Percentiles rank a stretch among this genome's conserved stretches.
Evolutionary conservation across 2,113 vertebrate genomes (phyloP).

Genomic region (Mesembrinibis cayennensis): DNA sequence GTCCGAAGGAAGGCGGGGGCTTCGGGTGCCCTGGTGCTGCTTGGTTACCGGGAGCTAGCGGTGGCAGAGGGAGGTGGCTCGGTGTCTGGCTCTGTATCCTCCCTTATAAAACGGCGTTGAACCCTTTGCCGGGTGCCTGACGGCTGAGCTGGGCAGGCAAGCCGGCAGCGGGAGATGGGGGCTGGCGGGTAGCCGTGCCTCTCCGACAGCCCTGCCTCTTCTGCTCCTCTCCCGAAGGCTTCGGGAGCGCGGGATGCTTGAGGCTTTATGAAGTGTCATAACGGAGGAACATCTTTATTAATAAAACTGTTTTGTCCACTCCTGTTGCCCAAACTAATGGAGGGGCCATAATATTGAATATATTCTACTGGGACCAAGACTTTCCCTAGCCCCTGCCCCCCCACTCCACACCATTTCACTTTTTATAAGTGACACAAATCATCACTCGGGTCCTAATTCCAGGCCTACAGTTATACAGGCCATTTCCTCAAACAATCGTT

Average conservation of each 20-base stretch:
- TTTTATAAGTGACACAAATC: not conserved
- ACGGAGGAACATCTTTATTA: not conserved
- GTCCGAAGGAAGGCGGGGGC: not conserved
- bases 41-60: rapidly evolving
- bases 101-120: not conserved
- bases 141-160: not conserved
- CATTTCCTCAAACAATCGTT: slow-evolving; percentile 41
- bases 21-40: not conserved
- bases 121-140: rapidly evolving
- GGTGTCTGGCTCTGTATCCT: rapidly evolving
- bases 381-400: not conserved
- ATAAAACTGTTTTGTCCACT: not conserved
- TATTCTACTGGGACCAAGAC: not conserved
- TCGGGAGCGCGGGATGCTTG: not conserved
- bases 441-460: not conserved
- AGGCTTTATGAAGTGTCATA: not conserved
- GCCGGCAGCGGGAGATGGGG: not conserved
- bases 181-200: not conserved
- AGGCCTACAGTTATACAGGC: not conserved
- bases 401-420: not conserved
- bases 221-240: not conserved
- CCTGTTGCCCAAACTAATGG: not conserved
- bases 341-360: not conserved
- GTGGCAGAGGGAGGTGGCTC: not conserved
- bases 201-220: not conserved